Evolutionary conservation across 2,797 vertebrate species (phyloP).

Genomic region (Holocentrus rufus): DNA sequence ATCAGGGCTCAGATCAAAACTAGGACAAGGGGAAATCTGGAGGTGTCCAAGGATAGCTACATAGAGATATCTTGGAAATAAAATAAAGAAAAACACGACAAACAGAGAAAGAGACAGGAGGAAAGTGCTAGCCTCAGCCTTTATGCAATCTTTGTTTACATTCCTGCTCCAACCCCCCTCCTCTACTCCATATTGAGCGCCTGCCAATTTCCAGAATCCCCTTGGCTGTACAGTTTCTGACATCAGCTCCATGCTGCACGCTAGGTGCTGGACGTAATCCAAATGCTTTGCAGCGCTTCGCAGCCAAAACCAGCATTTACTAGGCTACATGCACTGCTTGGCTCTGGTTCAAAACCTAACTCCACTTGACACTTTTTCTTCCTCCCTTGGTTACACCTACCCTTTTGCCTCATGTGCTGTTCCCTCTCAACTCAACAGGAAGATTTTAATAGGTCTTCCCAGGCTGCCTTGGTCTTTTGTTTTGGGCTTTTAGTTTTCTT

Average conservation of each 20-base stretch:
- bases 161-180: conserved; percentile 67
- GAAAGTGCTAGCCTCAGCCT: conserved; percentile 65
- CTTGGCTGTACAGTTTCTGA: conserved; percentile 73
- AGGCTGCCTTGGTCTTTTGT: conserved; percentile 29
- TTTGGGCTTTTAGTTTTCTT: conserved; percentile 54
- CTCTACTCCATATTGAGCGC: conserved; percentile 59
- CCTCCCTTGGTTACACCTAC: conserved; percentile 54
- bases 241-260: conserved; percentile 65
- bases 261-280: conserved; percentile 65
- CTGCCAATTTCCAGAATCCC: conserved; percentile 77
- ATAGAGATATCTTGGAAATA: background rate
- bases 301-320: conserved; percentile 68
- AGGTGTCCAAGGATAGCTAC: background rate
- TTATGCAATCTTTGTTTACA: conserved; percentile 83
- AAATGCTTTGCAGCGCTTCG: conserved; percentile 60
- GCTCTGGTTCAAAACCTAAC: conserved; percentile 70
- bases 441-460: conserved; percentile 50
- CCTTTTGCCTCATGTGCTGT: conserved; percentile 21
- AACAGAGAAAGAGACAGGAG: conserved; percentile 19
- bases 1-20: background rate
- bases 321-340: conserved; percentile 61
- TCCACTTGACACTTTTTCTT: conserved; percentile 45
- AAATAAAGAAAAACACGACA: conserved; percentile 12
- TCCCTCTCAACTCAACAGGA: conserved; percentile 54
- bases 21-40: background rate